phyloP scores from a whole-genome alignment of 2,888 invertebrate species.

The Ennomos fuscantarius region DNA sequence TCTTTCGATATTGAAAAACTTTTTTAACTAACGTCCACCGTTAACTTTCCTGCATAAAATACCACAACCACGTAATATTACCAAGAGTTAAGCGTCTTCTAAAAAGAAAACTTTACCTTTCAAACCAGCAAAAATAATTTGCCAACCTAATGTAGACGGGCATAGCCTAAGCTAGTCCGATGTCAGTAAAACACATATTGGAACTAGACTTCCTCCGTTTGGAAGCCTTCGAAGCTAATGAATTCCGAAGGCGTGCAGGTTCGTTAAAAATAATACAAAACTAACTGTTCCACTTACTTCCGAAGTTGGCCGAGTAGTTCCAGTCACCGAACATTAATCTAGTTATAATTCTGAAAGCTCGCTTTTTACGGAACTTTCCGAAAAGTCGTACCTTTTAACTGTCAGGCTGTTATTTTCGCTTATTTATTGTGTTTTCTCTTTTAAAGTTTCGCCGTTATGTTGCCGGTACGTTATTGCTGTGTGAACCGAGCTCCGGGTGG shows the following conservation, averaged over 20 bases:
- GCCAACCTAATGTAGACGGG: constrained; percentile 23
- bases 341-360: constrained; percentile 68
- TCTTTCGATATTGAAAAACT: constrained; percentile 10
- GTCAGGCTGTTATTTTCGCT: constrained; percentile 56
- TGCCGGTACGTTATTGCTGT: constrained; percentile 47
- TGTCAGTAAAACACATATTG: constrained; percentile 57
- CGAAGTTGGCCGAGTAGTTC: constrained; percentile 72
- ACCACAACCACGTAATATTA: constrained; percentile 21
- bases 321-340: constrained; percentile 80
- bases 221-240: constrained; percentile 72
- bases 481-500: constrained; percentile 41
- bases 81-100: constrained; percentile 26
- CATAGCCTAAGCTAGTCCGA: constrained; percentile 24
- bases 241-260: constrained; percentile 75
- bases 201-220: constrained; percentile 53
- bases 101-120: constrained; percentile 36
- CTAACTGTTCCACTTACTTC: constrained; percentile 63
- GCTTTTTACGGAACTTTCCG: constrained; percentile 61
- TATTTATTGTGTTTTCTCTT: constrained; percentile 54
- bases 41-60: constrained; percentile 23
- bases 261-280: constrained; percentile 80
- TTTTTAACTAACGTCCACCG: constrained; percentile 7
- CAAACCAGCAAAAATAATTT: constrained; percentile 35
- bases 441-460: constrained; percentile 50
- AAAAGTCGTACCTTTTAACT: constrained; percentile 56